Percentiles rank a stretch among this genome's conserved stretches.
Conservation (phyloP, 2,888 invertebrate species). For the Hyppa rectilinea region DNA sequence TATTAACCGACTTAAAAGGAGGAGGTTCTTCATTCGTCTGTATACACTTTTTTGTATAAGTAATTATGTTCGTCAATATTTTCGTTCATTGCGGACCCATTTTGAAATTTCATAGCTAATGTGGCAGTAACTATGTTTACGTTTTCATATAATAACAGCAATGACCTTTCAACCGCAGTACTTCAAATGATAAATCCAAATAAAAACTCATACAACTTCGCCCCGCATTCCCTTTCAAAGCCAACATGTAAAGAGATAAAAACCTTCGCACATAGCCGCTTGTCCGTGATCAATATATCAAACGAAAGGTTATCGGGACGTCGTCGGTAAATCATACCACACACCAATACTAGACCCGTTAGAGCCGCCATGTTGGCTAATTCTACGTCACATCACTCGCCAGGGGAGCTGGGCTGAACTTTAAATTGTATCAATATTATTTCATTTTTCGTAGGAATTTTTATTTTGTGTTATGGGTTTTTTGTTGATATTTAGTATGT, state of each 20-base stretch:
- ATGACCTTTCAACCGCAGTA: background rate
- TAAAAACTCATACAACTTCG: conserved; percentile 29
- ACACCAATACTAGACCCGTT: conserved; percentile 42
- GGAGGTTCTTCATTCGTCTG: too few species aligned
- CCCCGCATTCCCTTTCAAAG: conserved; percentile 25
- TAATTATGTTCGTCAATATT: too few species aligned
- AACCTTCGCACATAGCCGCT: conserved; percentile 50
- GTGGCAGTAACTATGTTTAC: too few species aligned
- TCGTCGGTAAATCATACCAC: conserved; percentile 54
- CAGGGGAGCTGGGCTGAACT: background rate
- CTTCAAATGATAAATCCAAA: conserved; percentile 34
- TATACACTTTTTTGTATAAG: too few species aligned
- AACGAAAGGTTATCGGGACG: conserved; percentile 59
- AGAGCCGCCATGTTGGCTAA: conserved; percentile 52
- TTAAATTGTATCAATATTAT: conserved; percentile 26
- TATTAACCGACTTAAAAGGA: too few species aligned
- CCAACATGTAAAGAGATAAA: conserved; percentile 53
- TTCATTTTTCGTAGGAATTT: conserved; percentile 5
- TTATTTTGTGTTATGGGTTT: background rate
- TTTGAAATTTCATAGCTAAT: too few species aligned
- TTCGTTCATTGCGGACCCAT: too few species aligned
- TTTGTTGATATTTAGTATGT: background rate
- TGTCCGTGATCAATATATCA: conserved; percentile 61
- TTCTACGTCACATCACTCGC: conserved; percentile 46
- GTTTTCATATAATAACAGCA: background rate